phyloP scores from a whole-genome alignment of 2,113 vertebrate species.

The Lathamus discolor region DNA sequence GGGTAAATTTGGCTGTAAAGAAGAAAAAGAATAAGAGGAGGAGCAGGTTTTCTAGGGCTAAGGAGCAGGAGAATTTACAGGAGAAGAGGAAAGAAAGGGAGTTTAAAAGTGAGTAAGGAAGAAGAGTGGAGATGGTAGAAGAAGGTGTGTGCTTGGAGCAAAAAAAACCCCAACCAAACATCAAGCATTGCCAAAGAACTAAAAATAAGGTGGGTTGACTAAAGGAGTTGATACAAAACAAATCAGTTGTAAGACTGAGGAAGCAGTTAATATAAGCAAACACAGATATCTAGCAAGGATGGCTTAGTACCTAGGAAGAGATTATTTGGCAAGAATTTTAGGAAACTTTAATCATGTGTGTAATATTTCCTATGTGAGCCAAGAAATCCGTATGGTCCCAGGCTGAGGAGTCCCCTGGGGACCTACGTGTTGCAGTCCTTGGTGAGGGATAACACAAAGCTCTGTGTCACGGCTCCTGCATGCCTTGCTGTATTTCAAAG shows the following conservation, averaged over 20 bases:
- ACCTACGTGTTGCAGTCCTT: neutral
- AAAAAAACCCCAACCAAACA: neutral
- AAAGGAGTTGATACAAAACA: neutral
- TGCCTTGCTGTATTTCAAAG: neutral
- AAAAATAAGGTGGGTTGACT: neutral
- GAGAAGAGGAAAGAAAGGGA: neutral
- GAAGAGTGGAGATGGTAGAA: neutral
- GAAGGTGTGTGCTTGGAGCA: neutral
- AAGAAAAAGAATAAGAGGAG: neutral
- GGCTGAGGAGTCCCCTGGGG: neutral
- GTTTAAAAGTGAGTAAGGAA: neutral
- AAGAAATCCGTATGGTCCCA: neutral
- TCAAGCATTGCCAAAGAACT: neutral
- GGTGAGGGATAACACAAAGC: neutral
- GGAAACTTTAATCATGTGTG: neutral
- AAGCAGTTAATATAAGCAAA: neutral
- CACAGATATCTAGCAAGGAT: neutral
- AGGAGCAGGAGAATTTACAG: neutral
- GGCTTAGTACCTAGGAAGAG: neutral
- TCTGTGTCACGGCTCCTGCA: neutral
- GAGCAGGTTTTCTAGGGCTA: neutral
- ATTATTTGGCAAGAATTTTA: neutral
- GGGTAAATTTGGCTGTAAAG: neutral
- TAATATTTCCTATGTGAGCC: neutral
- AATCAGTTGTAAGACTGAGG: neutral